Evolutionary conservation across 2,888 invertebrate genomes (phyloP), one percentile per base, ranked within the genome.

Genomic region (Galeruca laticollis): DNA sequence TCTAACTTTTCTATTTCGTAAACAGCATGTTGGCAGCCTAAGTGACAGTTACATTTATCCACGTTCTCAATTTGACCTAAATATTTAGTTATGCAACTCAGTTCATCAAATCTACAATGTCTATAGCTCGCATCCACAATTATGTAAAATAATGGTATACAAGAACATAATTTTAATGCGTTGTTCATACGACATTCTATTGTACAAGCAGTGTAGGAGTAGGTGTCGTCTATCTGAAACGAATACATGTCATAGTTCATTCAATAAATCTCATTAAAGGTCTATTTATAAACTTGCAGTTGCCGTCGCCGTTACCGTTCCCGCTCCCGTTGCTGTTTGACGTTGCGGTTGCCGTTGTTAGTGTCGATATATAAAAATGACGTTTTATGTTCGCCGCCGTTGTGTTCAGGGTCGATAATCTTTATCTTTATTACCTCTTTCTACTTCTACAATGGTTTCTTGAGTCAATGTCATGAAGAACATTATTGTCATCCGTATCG

Each of bases 181-280:
- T 88, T 87, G 69, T 89, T 88, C 90, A 93, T 92, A 47, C 93
- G 88, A 75, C 93, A 93, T 80, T 93, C 90, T 60, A 91, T 87
- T 87, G 92, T 92, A 79, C 93, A 94, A 2, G 91, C 91, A 0
- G 92, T 89, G 78, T 92, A 93, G 0, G 93, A 92, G 79, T 93
- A 93, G 56, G 88, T 87, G 2, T 85, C 67, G 61, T 84, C 82
- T 26, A 79, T 75, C 75, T 75, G 60, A 56, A 71, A 74, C 4
- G 3, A 54, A 26, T 6, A 26, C 26, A 26, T 26, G 6, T 2
- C 3, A 26, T 26, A 1, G n/a, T n/a, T n/a, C 9, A 9, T 33
- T 33, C 9, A 33, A 33, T 33, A 33, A 43, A 43, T 37, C 35
- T 37, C 13, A 11, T n/a, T n/a, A n/a, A n/a, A n/a, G n/a, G n/a